phyloP scores from a whole-genome alignment of 2,888 invertebrate species.

The Plusia festucae region DNA sequence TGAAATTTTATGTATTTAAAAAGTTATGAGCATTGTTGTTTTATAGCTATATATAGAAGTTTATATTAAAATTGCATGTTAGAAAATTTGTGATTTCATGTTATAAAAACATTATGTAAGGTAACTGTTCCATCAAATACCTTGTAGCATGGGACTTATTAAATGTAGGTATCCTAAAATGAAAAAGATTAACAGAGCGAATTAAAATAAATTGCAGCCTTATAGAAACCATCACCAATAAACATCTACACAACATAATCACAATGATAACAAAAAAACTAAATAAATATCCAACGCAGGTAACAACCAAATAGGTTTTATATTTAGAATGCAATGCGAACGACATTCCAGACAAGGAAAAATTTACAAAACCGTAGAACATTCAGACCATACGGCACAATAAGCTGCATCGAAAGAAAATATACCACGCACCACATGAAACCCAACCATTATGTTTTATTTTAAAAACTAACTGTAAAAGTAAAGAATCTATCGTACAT shows the following conservation, averaged over 20 bases:
- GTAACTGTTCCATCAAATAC: too few relatives aligned
- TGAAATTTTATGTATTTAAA: too few relatives aligned
- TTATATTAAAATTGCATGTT: too few relatives aligned
- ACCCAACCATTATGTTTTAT: constrained; percentile 65
- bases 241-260: constrained; percentile 2
- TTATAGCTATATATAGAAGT: too few relatives aligned
- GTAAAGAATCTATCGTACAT: constrained; percentile 62
- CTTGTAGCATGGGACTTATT: too few relatives aligned
- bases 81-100: too few relatives aligned
- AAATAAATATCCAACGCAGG: constrained; percentile 16
- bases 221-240: not conserved
- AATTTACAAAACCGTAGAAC: constrained; percentile 34
- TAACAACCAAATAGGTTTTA: constrained; percentile 43
- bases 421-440: constrained; percentile 52
- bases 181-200: not conserved
- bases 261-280: constrained; percentile 9
- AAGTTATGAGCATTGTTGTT: too few relatives aligned
- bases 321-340: constrained; percentile 46
- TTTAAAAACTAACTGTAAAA: constrained; percentile 71
- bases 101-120: too few relatives aligned
- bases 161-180: too few relatives aligned
- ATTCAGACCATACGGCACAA: constrained; percentile 41
- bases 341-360: constrained; percentile 44
- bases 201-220: not conserved
- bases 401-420: constrained; percentile 28